Evolutionary conservation across 2,888 invertebrate genomes (phyloP), one percentile per base, ranked within the genome.

Genomic region (Oxyteleia sp.): DNA sequence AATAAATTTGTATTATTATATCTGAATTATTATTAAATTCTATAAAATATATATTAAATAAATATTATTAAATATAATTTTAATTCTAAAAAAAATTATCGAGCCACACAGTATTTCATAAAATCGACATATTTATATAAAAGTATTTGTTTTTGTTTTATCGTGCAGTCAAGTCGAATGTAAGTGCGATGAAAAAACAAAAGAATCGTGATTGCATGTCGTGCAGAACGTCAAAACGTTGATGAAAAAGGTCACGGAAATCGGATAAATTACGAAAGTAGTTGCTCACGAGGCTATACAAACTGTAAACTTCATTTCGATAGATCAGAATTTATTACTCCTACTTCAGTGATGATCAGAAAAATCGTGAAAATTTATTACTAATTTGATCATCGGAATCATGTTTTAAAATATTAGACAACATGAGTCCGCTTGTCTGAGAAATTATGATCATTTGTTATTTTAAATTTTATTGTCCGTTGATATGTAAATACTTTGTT

Each of bases 211-310:
- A 78, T 78, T 43, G 69, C 78, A 66, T 69, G 78, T 78, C 78
- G 78, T 78, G 78, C 78, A 53, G 53, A 35, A 78, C 69, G 69
- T 78, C 78, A 78, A 78, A 78, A 61, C 61, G 68, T 57, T 68
- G 68, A 51, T 69, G 53, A 53, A 69, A 78, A 78, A 78, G 78
- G 78, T 78, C 78, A 69, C 78, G 69, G 69, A 76, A 76, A 76
- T 76, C 59, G 76, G 76, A 18, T 38, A 59, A 61, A 76, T 76
- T 68, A 76, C 61, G 68, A 76, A 76, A 76, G 61, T 72, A 43
- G 72, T 63, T 29, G 63, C 49, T 76, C 76, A 68, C 68, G 76
- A 76, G 59, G 47, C 43, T 68, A 57, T 68, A 53, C 76, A 16
- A 61, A 76, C 76, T 49, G 59, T 76, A 68, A 68, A 76, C 68